Base-by-base conservation (phyloP, 2,113 vertebrate genomes). In the Coreoperca whiteheadi region DNA sequence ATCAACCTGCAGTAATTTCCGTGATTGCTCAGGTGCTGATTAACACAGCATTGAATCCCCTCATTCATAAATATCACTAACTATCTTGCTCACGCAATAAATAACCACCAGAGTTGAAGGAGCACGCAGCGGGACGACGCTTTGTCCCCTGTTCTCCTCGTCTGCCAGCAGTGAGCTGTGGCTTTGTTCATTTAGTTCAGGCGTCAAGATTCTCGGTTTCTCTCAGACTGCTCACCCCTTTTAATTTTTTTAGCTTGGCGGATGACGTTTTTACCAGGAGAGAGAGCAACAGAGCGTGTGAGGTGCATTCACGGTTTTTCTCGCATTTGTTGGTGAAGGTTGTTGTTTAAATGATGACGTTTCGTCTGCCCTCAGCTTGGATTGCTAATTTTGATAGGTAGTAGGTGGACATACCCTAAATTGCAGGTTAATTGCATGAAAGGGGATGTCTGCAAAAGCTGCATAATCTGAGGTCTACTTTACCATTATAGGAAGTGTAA, bases 1-100 rank as follows among this genome's bases (percentile, higher is more conserved):
- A 61, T 68, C 46, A 86, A 87, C 77, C 85, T 56, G 80, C 54
- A 39, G 79, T 76, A 64, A 82, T 90, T 91, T 67, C 68, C 66
- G 2, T 85, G 79, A 80, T 83, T 87, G 68, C 56, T 37, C 89
- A 76, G 76, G 53, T 81, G 84, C 61, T 63, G 77, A 81, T 80
- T 66, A 70, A 82, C 60, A 21, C 56, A 10, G n/a, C 15, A 1
- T n/a, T 85, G 78, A 88, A 88, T 79, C 76, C 79, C 75, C n/a
- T 79, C 86, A 71, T 91, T 91, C 79, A 88, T 67, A 65, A 74
- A 41, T 14, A 6, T 0, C 5, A 8, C 63, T 54, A 4, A 65
- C 14, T 23, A 59, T 77, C 60, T 32, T 53, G 71, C 65, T 51
- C 25, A 1, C 8, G 43, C 73, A 67, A 75, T 86, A 86, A 87